Evolutionary conservation across 2,113 vertebrate genomes (phyloP), one percentile per base, ranked within the genome.

Genomic region (Spheniscus mendiculus): DNA sequence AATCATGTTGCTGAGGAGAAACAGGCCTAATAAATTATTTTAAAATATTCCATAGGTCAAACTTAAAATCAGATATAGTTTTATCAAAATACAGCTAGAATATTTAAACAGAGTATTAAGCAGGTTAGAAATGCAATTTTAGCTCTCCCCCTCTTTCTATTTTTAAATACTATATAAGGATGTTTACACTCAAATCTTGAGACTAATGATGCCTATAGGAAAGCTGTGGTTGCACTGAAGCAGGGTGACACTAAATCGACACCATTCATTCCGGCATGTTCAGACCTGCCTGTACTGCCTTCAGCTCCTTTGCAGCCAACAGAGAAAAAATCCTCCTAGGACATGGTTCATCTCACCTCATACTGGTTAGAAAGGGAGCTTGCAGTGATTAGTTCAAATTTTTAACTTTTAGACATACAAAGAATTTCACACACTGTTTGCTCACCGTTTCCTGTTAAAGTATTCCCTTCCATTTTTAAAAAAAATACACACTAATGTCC

Each of bases 231-330:
- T 5, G 13, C 73, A 34, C 65, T 25, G 36, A 15, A 55, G 66
- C 20, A 26, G 49, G 17, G 47, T 22, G 4, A 8, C 4, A 2
- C 42, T 42, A 42, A 42, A 66, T 4, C 5, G 2, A 30, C 36
- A 61, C 27, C 26, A 3, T 34, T 32, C 25, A 27, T 18, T 3
- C 10, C 0, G 0, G 21, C 6, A 3, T 0, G 2, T 21, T n/a
- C 52, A 59, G 19, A 72, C 12, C 42, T 59, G 55, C 15, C 44
- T 0, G 0, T 17, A 55, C 45, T 71, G 47, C 45, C 55, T 65
- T 42, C 3, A 1, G 38, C 53, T 34, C 14, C 44, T 17, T 5
- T 22, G 34, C 1, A 8, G 4, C 15, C 70, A 66, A 45, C 9
- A n/a, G 13, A 67, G 8, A 8, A 55, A 71, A 94, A 83, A 0